Evolutionary conservation across 2,888 invertebrate genomes (phyloP), one percentile per base, ranked within the genome.

Genomic region (Habroteleia sp.): DNA sequence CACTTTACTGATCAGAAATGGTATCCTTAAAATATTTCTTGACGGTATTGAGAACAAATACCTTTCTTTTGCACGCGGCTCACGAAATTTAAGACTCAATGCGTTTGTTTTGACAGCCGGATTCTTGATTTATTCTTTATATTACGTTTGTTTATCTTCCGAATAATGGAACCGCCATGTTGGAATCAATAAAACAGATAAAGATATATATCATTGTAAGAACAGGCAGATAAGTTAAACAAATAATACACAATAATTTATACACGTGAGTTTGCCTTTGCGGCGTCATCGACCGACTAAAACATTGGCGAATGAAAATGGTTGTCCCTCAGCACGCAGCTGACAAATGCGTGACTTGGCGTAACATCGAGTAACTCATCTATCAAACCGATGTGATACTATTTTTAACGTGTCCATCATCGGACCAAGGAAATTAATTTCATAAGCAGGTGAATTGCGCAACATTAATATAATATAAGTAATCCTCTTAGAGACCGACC

Each of bases 391-490:
- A 5, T 14, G 20, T 5, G 5, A 13, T 48, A 48, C 39, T 48
- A 48, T 44, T 56, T 50, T 27, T 33, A 54, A 20, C 20, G 58
- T 42, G 56, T 50, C 54, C 42, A 27, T 73, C 65, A 29, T 10
- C 54, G 44, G 27, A 16, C 8, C 11, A 31, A 5, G 31, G 16
- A 65, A 69, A 65, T 71, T 60, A 65, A 75, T 75, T 65, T 62
- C 37, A 66, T 66, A 71, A 71, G 66, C 71, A 75, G 54, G 66
- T 66, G 60, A 71, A 66, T 65, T 25, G 66, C 44, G 41, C 25
- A 41, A 63, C 72, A 44, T 76, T 72, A 35, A 66, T 76, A 71
- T 62, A 66, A 66, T 75, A 60, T 50, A 68, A 62, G 62, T 72
- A 76, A 76, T 76, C 72, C 72, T 62, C 42, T 72, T 48, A 62